Conservation (phyloP, 2,113 vertebrate species). For the Cepphus grylle region DNA sequence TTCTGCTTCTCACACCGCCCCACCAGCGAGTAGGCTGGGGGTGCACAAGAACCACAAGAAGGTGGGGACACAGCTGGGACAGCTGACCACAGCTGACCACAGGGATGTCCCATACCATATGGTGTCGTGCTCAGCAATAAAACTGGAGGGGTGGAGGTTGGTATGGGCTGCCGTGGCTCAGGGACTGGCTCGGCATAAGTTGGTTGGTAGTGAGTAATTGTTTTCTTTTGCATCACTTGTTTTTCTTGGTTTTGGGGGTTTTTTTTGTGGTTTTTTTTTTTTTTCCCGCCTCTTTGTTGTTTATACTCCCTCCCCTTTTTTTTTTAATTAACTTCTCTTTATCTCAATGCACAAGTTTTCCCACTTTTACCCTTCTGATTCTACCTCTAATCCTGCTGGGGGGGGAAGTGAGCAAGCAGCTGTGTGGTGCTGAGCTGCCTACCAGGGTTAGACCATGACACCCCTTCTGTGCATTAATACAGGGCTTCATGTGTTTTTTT, state of each 20-base stretch:
- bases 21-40: accelerated
- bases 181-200: background rate
- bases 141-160: background rate
- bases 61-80: background rate
- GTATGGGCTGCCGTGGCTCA: background rate
- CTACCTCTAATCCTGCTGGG: background rate
- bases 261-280: background rate
- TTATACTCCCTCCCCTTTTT: accelerated
- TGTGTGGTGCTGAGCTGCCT: background rate
- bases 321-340: background rate
- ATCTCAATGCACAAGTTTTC: background rate
- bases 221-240: background rate
- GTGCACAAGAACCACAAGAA: background rate
- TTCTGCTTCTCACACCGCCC: background rate
- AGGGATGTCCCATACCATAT: background rate
- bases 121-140: background rate
- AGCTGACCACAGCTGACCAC: background rate
- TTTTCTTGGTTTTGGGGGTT: background rate
- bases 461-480: background rate
- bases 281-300: accelerated
- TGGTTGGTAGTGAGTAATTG: background rate
- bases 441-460: background rate
- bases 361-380: background rate
- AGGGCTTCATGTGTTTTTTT: background rate
- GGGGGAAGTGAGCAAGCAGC: background rate